Evolutionary conservation across 1,140 invertebrate genomes (phyloP), one percentile per base, ranked within the genome.

Genomic region (Drosophila gunungcola): DNA sequence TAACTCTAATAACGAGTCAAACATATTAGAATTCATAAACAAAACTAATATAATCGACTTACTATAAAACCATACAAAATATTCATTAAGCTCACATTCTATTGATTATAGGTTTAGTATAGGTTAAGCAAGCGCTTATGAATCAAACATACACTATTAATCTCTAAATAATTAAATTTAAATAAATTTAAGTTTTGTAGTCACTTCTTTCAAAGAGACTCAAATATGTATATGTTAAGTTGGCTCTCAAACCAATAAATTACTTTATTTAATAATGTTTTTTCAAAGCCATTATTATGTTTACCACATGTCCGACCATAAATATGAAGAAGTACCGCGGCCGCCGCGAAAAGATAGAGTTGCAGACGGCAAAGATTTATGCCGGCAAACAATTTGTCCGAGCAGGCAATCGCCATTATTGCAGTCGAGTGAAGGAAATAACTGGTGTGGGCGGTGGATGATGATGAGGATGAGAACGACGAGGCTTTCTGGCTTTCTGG

Each of bases 381-480:
- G 65, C 65, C 43, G 52, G 57, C 65, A 70, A 70, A 70, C 52
- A 72, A 72, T 70, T 72, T 72, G 68, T 72, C 43, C 68, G 43
- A 36, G 10, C 65, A 41, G 36, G 67, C 51, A 34, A 36, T 39
- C 38, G 49, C 34, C 67, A 55, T 69, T 39, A 63, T 67, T 41
- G 36, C 63, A 64, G 25, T 21, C 11, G 21, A 54, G 29, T 41
- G 12, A 34, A 10, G 34, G 34, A 13, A 49, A 16, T 27, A 39
- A 29, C n/a, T 27, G 53, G 42, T 58, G 29, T 32, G 57, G 61
- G 4, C 32, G 16, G 27, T 32, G 63, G 21, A 25, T 11, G 38
- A 39, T 13, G 25, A 7, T 21, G 42, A 9, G 11, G 10, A 16
- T 5, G 21, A 32, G 27, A 7, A 49, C 9, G 36, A 11, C 9